Evolutionary conservation across 2,113 vertebrate species (phyloP).

Genomic region (Onychostruthus taczanowskii): DNA sequence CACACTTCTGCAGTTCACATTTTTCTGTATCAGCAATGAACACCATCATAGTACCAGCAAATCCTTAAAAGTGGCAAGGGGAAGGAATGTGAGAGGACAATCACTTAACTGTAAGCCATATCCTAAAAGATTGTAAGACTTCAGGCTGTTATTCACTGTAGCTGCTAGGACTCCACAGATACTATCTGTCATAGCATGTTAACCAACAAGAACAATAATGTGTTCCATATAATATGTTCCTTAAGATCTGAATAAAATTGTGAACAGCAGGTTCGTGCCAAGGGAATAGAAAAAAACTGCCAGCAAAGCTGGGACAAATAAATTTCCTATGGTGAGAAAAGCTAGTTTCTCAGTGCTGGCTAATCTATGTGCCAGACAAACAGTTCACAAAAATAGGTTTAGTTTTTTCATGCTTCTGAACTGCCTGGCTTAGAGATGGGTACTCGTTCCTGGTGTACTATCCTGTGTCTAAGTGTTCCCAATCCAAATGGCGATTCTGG

Average conservation of each 20-base stretch:
- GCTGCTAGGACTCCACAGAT: neutral
- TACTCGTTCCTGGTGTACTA: neutral
- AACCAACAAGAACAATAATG: neutral
- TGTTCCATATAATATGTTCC: neutral
- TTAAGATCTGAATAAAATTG: neutral
- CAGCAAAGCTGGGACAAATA: neutral
- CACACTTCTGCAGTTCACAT: neutral
- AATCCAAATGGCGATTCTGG: neutral
- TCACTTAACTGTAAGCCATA: neutral
- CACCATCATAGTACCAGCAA: neutral
- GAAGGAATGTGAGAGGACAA: neutral
- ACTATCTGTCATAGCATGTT: neutral
- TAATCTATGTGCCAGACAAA: constrained; percentile 3
- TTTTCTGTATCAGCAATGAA: neutral
- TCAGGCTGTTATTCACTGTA: neutral
- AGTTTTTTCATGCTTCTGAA: neutral
- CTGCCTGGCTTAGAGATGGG: neutral
- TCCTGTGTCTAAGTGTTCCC: neutral
- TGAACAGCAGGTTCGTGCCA: neutral
- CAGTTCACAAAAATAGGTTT: constrained; percentile 5
- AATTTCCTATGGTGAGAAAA: neutral
- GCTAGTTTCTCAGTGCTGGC: neutral
- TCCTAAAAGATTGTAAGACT: neutral
- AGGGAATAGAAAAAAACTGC: neutral
- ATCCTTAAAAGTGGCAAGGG: neutral